Evolutionary conservation across 37 sponge, comb jelly and placozoan species (phyloP), one percentile per base, ranked within the genome.

Genomic region (Oopsacas minuta): DNA sequence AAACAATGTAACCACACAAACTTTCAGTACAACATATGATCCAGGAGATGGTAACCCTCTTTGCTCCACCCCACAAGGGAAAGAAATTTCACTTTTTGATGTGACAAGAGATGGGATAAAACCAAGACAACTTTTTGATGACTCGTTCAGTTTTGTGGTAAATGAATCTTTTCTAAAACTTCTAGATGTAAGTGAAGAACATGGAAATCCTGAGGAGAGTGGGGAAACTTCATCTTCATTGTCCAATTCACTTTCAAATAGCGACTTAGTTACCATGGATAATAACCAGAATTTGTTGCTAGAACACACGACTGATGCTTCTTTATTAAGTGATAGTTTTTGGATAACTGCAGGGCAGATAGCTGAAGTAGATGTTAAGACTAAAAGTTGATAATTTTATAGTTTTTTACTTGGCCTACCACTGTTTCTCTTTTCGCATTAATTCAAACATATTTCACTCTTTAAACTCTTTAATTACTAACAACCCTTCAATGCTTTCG

Each of bases 341-440:
- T 61, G 75, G 75, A 61, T 61, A n/a, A 61, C 75, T 61, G 75
- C 75, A 7, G 75, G 75, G 75, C 75, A 61, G 75, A 5, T 12
- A n/a, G 75, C 75, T 12, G 75, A 61, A 61, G 22, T 61, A 20
- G 75, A 61, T 25, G 22, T n/a, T n/a, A n/a, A n/a, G n/a, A n/a
- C n/a, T n/a, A n/a, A n/a, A n/a, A n/a, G n/a, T n/a, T n/a, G n/a
- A n/a, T n/a, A n/a, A n/a, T n/a, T 61, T 10, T 17, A 42, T 42
- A 15, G 49, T 42, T 61, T 12, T 61, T 61, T 12, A 61, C 75
- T 61, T 46, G 51, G 51, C 51, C 17, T 46, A 46, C 17, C 51
- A 22, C 51, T 46, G 17, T 61, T 61, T 25, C 75, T n/a, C 20
- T 20, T 12, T 61, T 61, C 75, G 30, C 75, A 61, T 61, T 12